These are phyloP conservation scores for Cabera pusaria DNA, from an alignment of 2,888 invertebrate species.

Conservation along the genomic window DNA sequence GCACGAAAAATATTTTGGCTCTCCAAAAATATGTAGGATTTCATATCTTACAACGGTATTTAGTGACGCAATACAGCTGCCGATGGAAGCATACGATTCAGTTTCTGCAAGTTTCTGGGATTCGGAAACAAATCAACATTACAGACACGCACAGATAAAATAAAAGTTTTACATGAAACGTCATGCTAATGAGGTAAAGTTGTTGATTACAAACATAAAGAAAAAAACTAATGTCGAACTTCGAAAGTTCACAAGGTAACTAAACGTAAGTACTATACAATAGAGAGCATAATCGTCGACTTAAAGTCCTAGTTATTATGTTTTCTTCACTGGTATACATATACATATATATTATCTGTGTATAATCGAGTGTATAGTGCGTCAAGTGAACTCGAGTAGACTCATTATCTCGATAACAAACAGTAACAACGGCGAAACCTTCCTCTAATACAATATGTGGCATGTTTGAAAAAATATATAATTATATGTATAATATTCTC, in stretches of 20 bases:
- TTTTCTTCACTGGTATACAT: conserved; percentile 67
- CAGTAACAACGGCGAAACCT: conserved; percentile 10
- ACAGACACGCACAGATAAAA: conserved; percentile 38
- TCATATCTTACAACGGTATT: not conserved
- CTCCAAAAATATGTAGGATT: conserved; percentile 3
- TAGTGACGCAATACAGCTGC: no score
- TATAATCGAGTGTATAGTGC: conserved; percentile 60
- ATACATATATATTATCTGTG: conserved; percentile 33
- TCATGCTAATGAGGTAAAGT: conserved; percentile 77
- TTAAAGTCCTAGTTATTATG: conserved; percentile 71
- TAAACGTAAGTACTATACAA: conserved; percentile 70
- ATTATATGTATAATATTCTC: conserved; percentile 40
- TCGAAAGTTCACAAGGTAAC: conserved; percentile 80
- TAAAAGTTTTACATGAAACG: conserved; percentile 63
- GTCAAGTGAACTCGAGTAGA: conserved; percentile 28
- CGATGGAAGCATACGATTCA: not conserved
- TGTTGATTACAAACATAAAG: conserved; percentile 53
- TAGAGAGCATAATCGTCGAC: conserved; percentile 66
- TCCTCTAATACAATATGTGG: conserved; percentile 26
- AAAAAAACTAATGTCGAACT: conserved; percentile 69
- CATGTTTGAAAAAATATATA: conserved; percentile 70
- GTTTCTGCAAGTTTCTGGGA: no score
- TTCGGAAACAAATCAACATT: conserved; percentile 36
- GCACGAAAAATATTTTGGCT: conserved; percentile 22
- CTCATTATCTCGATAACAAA: conserved; percentile 5